Evolutionary conservation across 2,113 vertebrate species (phyloP).

Genomic region (Menura novaehollandiae): DNA sequence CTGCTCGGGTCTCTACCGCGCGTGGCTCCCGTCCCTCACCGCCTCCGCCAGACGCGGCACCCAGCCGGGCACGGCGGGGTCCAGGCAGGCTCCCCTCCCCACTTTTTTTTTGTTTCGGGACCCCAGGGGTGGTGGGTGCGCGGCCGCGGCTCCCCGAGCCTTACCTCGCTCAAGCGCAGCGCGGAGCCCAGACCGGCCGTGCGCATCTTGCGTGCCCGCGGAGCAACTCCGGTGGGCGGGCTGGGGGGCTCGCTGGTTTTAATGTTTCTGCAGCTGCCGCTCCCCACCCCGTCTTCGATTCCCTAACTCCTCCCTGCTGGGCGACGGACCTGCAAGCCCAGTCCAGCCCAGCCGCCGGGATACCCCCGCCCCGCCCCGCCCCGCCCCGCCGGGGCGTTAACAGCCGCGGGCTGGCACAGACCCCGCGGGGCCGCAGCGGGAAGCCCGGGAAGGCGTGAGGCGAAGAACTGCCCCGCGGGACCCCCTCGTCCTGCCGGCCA

Average conservation of each 20-base stretch:
- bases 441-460: background rate
- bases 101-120: background rate
- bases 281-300: background rate
- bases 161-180: slow-evolving; percentile 7
- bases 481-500: background rate
- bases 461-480: background rate
- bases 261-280: background rate
- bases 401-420: background rate
- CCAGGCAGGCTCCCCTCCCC: background rate
- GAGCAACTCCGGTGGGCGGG: background rate
- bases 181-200: background rate
- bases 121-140: background rate
- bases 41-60: background rate
- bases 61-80: background rate
- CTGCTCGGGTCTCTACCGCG: background rate
- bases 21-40: background rate
- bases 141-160: background rate
- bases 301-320: background rate
- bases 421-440: background rate
- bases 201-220: slow-evolving; percentile 9
- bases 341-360: background rate
- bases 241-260: background rate
- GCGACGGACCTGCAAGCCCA: background rate
- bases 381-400: background rate
- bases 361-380: background rate